Conservation (phyloP, 2,113 vertebrate genomes). For the Nibea coibor region DNA sequence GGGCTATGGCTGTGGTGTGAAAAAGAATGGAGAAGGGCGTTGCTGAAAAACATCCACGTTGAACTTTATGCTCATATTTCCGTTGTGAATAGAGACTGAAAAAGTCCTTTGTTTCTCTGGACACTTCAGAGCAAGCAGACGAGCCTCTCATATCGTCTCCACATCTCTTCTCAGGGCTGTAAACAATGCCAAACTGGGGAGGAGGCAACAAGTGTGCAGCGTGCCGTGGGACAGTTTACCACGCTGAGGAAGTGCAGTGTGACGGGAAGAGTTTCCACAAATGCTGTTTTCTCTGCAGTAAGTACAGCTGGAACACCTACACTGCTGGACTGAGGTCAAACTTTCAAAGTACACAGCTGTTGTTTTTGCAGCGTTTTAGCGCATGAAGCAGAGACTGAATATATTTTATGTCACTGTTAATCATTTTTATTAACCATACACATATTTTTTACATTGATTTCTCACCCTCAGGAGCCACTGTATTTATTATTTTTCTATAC, state of each 20-base stretch:
- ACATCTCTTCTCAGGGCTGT: constrained; percentile 55
- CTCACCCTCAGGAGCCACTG: background rate
- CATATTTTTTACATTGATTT: background rate
- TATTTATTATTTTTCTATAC: background rate
- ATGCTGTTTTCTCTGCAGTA: constrained; percentile 96
- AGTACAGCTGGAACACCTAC: constrained; percentile 75
- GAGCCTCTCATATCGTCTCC: constrained; percentile 22
- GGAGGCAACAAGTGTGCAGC: constrained; percentile 92
- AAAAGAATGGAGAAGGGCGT: background rate
- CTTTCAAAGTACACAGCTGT: background rate
- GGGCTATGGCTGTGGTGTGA: background rate
- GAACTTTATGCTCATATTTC: background rate
- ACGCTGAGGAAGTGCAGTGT: constrained; percentile 95
- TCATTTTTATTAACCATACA: background rate
- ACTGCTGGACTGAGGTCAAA: background rate
- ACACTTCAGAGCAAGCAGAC: background rate
- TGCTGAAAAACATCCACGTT: background rate
- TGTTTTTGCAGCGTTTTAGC: background rate
- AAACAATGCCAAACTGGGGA: constrained; percentile 94
- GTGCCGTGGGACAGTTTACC: constrained; percentile 91
- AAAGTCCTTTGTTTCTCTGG: background rate
- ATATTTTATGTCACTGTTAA: background rate
- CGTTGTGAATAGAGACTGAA: background rate
- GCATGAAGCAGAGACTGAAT: background rate
- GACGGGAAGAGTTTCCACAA: constrained; percentile 94